Conservation (phyloP, 2,888 invertebrate genomes). For the Polydrusus tereticollis region DNA sequence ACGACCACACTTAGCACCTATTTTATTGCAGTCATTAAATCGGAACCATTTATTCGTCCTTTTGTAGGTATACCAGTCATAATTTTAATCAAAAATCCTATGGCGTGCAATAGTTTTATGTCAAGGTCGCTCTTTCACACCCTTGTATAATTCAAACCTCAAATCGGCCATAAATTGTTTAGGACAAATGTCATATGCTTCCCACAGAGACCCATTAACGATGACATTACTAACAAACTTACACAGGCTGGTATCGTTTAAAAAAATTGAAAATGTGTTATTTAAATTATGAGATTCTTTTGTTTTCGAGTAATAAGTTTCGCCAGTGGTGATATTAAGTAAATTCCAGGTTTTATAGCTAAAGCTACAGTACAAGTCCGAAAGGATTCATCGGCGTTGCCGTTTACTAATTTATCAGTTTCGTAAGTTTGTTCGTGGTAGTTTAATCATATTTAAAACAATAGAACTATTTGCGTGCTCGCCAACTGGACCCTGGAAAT, state of each 20-base stretch:
- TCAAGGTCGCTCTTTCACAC: conserved; percentile 8
- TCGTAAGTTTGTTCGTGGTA: too few relatives aligned
- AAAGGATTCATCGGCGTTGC: too few relatives aligned
- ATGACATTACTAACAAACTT: too few relatives aligned
- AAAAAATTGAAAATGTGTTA: not conserved
- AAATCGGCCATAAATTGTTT: not conserved
- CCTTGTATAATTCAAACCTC: conserved; percentile 11
- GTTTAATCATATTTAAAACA: too few relatives aligned
- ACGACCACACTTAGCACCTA: too few relatives aligned
- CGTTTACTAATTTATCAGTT: too few relatives aligned
- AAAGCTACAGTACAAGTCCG: too few relatives aligned
- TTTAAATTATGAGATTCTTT: not conserved
- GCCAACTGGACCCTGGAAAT: too few relatives aligned
- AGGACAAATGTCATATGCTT: conserved; percentile 33
- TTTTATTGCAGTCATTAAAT: too few relatives aligned
- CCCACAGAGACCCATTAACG: conserved; percentile 34
- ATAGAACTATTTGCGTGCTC: too few relatives aligned
- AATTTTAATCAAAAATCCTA: not conserved
- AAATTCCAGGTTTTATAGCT: not conserved
- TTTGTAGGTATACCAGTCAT: too few relatives aligned
- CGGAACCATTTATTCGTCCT: too few relatives aligned
- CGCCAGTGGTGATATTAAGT: not conserved
- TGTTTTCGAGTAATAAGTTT: not conserved
- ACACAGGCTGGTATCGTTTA: not conserved
- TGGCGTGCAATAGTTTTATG: not conserved